A percentile compares a stretch with the other conserved stretches of the same genome.
phyloP scores from a whole-genome alignment of 1,140 invertebrate genomes.

The Pentalonia nigronervosa region DNA sequence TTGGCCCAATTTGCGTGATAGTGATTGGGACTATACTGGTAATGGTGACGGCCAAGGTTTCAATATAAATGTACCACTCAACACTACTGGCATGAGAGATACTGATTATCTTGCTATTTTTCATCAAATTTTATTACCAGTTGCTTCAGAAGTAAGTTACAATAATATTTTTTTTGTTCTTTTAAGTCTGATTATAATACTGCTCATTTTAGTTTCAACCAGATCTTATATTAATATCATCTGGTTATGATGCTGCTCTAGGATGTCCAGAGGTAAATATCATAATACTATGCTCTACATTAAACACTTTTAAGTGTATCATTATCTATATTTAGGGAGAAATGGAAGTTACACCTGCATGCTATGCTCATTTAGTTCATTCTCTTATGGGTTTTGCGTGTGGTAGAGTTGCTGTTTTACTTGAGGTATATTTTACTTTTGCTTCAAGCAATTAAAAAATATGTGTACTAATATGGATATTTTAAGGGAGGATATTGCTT shows the following conservation, averaged over 20 bases:
- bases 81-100: constrained; percentile 83
- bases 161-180: background rate
- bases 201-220: constrained; percentile 78
- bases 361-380: constrained; percentile 84
- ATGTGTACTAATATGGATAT: constrained; percentile 56
- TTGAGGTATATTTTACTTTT: constrained; percentile 71
- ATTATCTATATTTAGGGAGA: constrained; percentile 72
- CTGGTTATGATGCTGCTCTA: constrained; percentile 89
- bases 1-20: constrained; percentile 92
- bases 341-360: constrained; percentile 88
- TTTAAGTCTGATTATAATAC: constrained; percentile 14
- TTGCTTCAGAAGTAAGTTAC: constrained; percentile 83
- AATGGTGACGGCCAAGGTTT: constrained; percentile 77
- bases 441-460: background rate
- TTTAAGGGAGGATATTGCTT: constrained; percentile 88
- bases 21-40: constrained; percentile 86
- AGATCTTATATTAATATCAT: constrained; percentile 85
- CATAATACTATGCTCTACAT: background rate
- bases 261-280: constrained; percentile 84
- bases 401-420: constrained; percentile 80
- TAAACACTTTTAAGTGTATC: background rate
- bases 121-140: constrained; percentile 85
- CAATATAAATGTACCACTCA: constrained; percentile 94
- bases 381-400: constrained; percentile 76
- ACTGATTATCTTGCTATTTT: constrained; percentile 91